Evolutionary conservation across 2,113 vertebrate species (phyloP).

Genomic region (Ammodytes marinus): DNA sequence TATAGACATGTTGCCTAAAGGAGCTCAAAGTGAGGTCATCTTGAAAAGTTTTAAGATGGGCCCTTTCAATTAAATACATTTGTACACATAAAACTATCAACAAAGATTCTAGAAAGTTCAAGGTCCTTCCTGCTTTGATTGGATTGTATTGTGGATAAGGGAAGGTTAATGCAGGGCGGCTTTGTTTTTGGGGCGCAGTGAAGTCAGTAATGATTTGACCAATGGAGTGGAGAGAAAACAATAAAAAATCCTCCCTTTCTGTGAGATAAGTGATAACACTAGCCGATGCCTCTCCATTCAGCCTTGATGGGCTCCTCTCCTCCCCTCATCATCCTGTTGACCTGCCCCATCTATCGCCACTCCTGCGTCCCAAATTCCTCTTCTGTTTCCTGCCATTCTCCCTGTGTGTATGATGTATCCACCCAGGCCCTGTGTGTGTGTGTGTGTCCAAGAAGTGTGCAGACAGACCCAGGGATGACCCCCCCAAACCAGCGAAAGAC

Average conservation of each 20-base stretch:
- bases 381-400: slow-evolving; percentile 75
- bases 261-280: slow-evolving; percentile 24
- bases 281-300: background rate
- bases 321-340: slow-evolving; percentile 51
- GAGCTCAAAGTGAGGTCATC: slow-evolving; percentile 8
- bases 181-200: background rate
- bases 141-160: background rate
- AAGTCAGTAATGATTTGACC: slow-evolving; percentile 22
- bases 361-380: slow-evolving; percentile 41
- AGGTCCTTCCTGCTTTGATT: slow-evolving; percentile 12
- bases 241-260: slow-evolving; percentile 7
- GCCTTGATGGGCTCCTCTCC: slow-evolving; percentile 10
- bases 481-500: slow-evolving; percentile 23
- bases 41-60: background rate
- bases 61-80: background rate
- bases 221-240: slow-evolving; percentile 9
- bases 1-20: background rate
- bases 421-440: background rate
- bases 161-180: background rate
- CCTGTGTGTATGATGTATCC: slow-evolving; percentile 8
- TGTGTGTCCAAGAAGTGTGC: slow-evolving; percentile 16
- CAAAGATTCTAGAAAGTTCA: slow-evolving; percentile 9
- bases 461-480: slow-evolving; percentile 45
- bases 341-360: slow-evolving; percentile 33
- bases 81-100: slow-evolving; percentile 9